Base-by-base conservation (phyloP, 92 coral and sea anemone species). In the Virgularia gustaviana region DNA sequence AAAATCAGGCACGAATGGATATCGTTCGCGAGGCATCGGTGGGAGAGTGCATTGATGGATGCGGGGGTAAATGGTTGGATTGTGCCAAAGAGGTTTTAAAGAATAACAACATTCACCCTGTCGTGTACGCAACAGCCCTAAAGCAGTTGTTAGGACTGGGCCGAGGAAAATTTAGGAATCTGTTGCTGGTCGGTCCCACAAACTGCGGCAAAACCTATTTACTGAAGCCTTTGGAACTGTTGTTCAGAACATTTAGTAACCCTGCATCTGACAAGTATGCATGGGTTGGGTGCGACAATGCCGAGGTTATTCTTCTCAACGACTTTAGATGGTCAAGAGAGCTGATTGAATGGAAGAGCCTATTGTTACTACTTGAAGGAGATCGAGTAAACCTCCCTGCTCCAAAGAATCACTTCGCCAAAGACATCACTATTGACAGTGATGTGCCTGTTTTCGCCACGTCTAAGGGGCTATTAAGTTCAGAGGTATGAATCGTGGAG, bases 371-470 rank as follows among this genome's bases (percentile, higher is more conserved):
- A 57, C 77, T 81, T 4, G 82, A 76, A 43, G 86, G 81, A 9
- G 72, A 76, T 9, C 12, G 59, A 2, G 79, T 58, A 9, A 67
- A 73, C 71, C 43, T 79, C 22, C 79, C 72, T 1, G 78, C 83
- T 1, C 83, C 73, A 0, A 79, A 79, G 34, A 79, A 76, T 2
- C 78, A 78, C 37, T 78, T 54, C 37, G 62, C 81, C 19, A 75
- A 41, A 39, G 85, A 80, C 6, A 73, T 60, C n/a, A 23, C 28
- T 33, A 49, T 80, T 41, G 49, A 34, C 24, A 33, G 72, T 44
- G 86, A 82, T 76, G 82, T 86, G 18, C 79, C 79, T 2, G 78
- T 85, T 15, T 83, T 71, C 36, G 52, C 78, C 43, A 83, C 87
- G n/a, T 6, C 56, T 49, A 49, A 49, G 23, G 56, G n/a, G n/a